Base-by-base conservation (phyloP, 1,140 invertebrate species). In the Scaptomyza hsui region DNA sequence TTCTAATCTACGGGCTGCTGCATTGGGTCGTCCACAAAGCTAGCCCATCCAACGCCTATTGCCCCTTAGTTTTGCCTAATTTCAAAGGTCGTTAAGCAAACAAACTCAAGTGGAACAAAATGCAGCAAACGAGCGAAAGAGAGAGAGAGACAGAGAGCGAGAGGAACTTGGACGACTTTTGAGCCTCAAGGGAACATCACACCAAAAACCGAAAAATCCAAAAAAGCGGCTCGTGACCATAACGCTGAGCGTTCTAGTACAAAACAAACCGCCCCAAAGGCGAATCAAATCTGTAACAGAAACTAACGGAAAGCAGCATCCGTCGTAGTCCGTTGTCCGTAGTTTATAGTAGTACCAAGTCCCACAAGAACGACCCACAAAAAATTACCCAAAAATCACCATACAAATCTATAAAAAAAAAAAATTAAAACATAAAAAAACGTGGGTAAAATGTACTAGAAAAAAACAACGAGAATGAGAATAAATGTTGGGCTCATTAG, bases 81-180 rank as follows among this genome's bases (percentile, higher is more conserved):
- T 90, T 90, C 89, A 90, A 90, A 90, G 89, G 89, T 90, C 89
- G 89, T 90, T 90, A 90, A 90, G 77, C 89, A 90, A 90, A 90
- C 89, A 90, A 89, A 90, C 89, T 90, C 79, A 90, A 90, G 89
- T 90, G 89, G 83, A 90, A 90, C 89, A 78, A 86, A 86, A 86
- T 86, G 74, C 82, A 73, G 37, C 60, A 86, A 44, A 53, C 9
- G 26, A 0, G 7, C 2, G 59, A 62, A 7, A 37, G 19, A 35
- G 45, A 59, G 41, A 41, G 37, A 45, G 49, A 62, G 59, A 76
- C 47, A 42, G 16, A 15, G 52, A 64, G 6, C 37, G 19, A 35
- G 37, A 53, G 29, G 10, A 15, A 18, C 16, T 10, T 21, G 29
- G 29, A 29, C 57, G 4, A 45, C n/a, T 29, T 44, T 51, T 19